Evolutionary conservation across 2,797 vertebrate species (phyloP).

Genomic region (Gymnopithys bicolor): DNA sequence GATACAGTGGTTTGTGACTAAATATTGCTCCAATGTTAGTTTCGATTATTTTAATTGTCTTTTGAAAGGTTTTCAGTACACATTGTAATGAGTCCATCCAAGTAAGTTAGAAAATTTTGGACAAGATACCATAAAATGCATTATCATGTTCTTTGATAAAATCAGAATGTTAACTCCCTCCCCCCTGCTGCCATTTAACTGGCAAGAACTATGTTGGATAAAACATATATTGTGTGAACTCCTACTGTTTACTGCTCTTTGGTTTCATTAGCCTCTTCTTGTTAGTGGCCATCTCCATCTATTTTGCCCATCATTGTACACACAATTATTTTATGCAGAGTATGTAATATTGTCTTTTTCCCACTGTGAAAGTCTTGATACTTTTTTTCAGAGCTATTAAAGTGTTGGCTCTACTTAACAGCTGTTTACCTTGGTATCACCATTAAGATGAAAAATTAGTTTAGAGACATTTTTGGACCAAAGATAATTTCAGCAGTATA

Average conservation of each 20-base stretch:
- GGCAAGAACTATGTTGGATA: not conserved
- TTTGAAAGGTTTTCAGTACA: not conserved
- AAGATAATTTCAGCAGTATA: not conserved
- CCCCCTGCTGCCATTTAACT: not conserved
- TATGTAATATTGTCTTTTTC: not conserved
- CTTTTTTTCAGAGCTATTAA: not conserved
- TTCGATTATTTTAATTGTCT: conserved; percentile 11
- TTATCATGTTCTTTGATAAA: not conserved
- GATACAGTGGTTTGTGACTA: not conserved
- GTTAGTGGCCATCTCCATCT: not conserved
- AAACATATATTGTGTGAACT: not conserved
- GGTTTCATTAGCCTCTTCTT: not conserved
- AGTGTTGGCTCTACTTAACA: not conserved
- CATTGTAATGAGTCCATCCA: not conserved
- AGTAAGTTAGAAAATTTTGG: not conserved
- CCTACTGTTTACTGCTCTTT: not conserved
- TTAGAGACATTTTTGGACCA: not conserved
- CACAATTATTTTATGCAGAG: not conserved
- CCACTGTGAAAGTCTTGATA: not conserved
- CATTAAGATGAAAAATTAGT: conserved; percentile 23
- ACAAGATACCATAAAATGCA: not conserved
- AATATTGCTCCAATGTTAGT: not conserved
- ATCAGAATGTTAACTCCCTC: not conserved
- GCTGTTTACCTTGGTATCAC: not conserved
- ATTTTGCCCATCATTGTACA: not conserved